These are phyloP conservation scores for Carassius auratus DNA, from an alignment of 2,113 vertebrate species.

Conservation along the genomic window DNA sequence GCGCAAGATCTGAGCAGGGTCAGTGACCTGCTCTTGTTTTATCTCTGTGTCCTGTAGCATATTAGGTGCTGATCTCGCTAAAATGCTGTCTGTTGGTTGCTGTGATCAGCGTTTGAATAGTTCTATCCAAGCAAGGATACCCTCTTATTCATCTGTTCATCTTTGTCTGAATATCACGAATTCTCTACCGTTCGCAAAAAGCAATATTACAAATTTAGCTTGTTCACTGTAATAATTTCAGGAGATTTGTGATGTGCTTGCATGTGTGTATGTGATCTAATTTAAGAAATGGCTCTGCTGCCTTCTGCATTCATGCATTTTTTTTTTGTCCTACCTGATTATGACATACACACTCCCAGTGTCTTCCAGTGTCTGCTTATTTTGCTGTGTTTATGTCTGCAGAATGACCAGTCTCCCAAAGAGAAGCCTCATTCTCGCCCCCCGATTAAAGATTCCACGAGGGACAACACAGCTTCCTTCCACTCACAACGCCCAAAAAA, in stretches of 20 bases:
- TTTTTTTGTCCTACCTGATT: not conserved
- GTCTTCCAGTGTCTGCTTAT: constrained; percentile 69
- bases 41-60: not conserved
- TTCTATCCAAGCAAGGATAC: not conserved
- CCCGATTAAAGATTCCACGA: constrained; percentile 82
- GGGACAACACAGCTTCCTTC: constrained; percentile 81
- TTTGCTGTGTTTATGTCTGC: constrained; percentile 74
- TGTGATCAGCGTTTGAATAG: not conserved
- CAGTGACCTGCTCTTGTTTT: constrained; percentile 45
- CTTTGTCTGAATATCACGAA: not conserved
- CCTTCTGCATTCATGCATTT: constrained; percentile 17
- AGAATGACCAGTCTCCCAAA: constrained; percentile 83
- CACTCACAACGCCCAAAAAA: constrained; percentile 82
- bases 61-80: not conserved
- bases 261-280: constrained; percentile 26
- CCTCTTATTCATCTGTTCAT: not conserved
- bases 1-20: constrained; percentile 82
- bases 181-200: not conserved
- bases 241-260: constrained; percentile 34
- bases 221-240: not conserved
- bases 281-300: constrained; percentile 22
- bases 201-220: not conserved
- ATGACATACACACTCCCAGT: not conserved
- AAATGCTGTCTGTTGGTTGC: not conserved
- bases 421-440: constrained; percentile 82